Evolutionary conservation across 2,113 vertebrate species (phyloP), one percentile per base, ranked within the genome.

Genomic region (Istiophorus platypterus): DNA sequence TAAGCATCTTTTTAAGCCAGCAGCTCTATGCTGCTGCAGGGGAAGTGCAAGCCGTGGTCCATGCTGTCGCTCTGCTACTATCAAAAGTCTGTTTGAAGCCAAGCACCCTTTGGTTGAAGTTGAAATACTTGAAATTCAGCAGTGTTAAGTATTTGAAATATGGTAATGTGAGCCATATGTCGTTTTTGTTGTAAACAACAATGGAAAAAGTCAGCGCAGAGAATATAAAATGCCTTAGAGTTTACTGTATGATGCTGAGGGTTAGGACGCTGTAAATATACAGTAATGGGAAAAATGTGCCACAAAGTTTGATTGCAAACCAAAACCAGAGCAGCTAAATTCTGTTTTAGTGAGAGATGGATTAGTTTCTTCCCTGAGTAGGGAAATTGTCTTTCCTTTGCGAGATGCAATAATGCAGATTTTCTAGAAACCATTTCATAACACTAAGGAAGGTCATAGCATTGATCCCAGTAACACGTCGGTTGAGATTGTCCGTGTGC

Each of bases 21-120:
- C 70, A 85, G 87, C 75, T 86, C 66, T 49, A 10, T 54, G 52
- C 77, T 39, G 81, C 83, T 85, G 80, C 75, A 72, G 63, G 73
- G 68, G 68, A 82, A 85, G 84, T 66, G 82, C 59, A 58, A 66
- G 79, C 65, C 20, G 72, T 27, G 72, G 85, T 85, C 75, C 82
- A 82, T 81, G 81, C 86, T 89, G 89, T 86, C 81, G 72, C 76
- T 81, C 31, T 49, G 80, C 82, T 88, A 66, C 65, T 75, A 72
- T 49, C 77, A 73, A 82, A 87, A 76, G 71, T 86, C 74, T 72
- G 65, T 88, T 90, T 83, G 73, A 89, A 88, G 85, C 74, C 81
- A 61, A 51, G 26, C 34, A 5, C 58, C 73, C 68, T 83, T 86
- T 83, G 72, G 81, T 82, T 87, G 34, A 78, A 63, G 69, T 39